Evolutionary conservation across 1,140 invertebrate species (phyloP).

Genomic region (Aphaenogaster rudis): DNA sequence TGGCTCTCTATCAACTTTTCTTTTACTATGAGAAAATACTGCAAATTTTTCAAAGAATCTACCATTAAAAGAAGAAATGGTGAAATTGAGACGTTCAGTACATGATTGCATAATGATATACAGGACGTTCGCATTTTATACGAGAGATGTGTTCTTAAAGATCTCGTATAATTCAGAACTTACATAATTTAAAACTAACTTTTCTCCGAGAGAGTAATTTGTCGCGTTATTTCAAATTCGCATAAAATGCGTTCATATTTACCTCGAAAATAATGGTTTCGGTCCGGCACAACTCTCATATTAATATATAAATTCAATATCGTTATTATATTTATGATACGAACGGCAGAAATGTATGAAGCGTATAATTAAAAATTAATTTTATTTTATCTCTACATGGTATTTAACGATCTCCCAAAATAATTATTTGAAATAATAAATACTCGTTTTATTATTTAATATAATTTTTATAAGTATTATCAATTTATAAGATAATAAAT

Average conservation of each 20-base stretch:
- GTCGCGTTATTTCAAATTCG: constrained; percentile 25
- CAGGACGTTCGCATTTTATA: constrained; percentile 31
- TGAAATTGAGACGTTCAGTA: constrained; percentile 22
- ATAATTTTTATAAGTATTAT: constrained; percentile 1
- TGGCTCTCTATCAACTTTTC: neutral
- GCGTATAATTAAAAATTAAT: constrained; percentile 45
- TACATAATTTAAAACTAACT: constrained; percentile 39
- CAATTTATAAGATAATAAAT: neutral
- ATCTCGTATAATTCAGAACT: constrained; percentile 40
- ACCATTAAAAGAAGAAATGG: neutral
- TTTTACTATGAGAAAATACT: neutral
- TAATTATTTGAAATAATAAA: constrained; percentile 20
- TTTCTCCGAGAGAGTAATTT: constrained; percentile 20
- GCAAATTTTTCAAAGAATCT: constrained; percentile 46
- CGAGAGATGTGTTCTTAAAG: constrained; percentile 20
- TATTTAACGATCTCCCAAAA: constrained; percentile 2
- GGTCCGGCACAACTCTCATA: neutral
- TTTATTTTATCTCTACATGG: neutral
- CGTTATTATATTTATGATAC: constrained; percentile 17
- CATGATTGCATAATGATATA: constrained; percentile 22
- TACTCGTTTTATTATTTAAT: neutral
- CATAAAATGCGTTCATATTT: constrained; percentile 26
- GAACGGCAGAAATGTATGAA: neutral
- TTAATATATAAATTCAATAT: constrained; percentile 48
- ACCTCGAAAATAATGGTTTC: constrained; percentile 32